Percentiles rank a stretch among this genome's conserved stretches.
Evolutionary conservation across 1,140 invertebrate species (phyloP).

Genomic region (Temnothorax curvispinosus): DNA sequence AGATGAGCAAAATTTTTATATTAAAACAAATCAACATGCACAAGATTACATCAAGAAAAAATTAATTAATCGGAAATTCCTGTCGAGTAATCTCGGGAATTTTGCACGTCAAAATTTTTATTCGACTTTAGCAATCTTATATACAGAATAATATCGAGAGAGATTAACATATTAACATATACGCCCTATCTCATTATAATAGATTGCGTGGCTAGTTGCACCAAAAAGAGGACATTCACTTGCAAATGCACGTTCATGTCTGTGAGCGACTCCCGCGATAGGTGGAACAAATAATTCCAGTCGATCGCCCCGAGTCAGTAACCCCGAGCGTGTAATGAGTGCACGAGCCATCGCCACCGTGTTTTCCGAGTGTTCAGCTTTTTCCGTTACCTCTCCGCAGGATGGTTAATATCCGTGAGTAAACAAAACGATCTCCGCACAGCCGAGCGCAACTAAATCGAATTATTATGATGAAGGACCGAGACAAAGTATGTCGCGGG

Average conservation of each 20-base stretch:
- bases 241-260: neutral
- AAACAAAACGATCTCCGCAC: conserved; percentile 65
- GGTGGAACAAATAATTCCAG: conserved; percentile 59
- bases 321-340: conserved; percentile 40
- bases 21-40: neutral
- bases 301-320: conserved; percentile 55
- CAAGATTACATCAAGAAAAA: neutral
- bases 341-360: conserved; percentile 4
- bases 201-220: neutral
- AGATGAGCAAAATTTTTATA: neutral
- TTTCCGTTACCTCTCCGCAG: neutral
- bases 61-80: neutral
- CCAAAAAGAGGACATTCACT: neutral
- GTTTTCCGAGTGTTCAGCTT: neutral
- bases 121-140: neutral
- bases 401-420: conserved; percentile 60
- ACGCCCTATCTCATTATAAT: neutral
- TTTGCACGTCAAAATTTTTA: neutral
- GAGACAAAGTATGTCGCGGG: conserved; percentile 15
- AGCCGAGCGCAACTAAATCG: conserved; percentile 51
- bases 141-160: neutral
- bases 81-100: neutral
- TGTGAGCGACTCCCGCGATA: conserved; percentile 1
- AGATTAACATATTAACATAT: neutral
- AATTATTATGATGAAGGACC: conserved; percentile 76